Conservation (phyloP, 2,888 invertebrate species). For the Erannis defoliaria region DNA sequence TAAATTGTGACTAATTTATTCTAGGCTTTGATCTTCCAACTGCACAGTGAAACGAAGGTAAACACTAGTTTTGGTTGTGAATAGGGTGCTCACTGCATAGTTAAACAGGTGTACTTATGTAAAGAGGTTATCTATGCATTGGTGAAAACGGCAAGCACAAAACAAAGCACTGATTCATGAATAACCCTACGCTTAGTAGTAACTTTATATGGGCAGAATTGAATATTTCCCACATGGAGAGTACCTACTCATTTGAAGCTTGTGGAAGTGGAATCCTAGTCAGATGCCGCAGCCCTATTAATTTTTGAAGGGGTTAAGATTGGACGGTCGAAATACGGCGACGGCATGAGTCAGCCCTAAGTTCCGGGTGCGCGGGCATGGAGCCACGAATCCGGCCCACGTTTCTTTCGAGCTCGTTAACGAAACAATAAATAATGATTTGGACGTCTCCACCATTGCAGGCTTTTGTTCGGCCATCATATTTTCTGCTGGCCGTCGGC, state of each 20-base stretch:
- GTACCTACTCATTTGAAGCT: conserved; percentile 19
- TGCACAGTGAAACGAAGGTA: conserved; percentile 12
- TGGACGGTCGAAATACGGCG: conserved; percentile 56
- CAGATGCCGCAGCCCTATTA: conserved; percentile 24
- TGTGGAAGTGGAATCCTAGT: conserved; percentile 9
- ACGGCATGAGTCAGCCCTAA: conserved; percentile 57
- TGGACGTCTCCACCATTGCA: conserved; percentile 70
- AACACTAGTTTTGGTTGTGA: conserved; percentile 16
- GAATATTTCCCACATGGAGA: conserved; percentile 31
- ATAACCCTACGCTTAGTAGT: conserved; percentile 16
- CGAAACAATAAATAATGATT: conserved; percentile 84
- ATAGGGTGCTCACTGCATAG: conserved; percentile 21
- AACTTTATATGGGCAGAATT: conserved; percentile 13
- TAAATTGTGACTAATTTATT: conserved; percentile 1
- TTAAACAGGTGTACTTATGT: conserved; percentile 33
- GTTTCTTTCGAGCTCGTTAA: conserved; percentile 78
- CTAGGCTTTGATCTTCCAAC: not conserved
- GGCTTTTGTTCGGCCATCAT: conserved; percentile 73
- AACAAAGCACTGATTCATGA: conserved; percentile 22
- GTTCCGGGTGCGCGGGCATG: conserved; percentile 56
- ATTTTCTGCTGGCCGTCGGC: conserved; percentile 66
- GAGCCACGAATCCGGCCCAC: conserved; percentile 63
- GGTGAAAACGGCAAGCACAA: conserved; percentile 22
- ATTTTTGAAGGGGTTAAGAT: conserved; percentile 48
- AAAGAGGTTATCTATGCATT: conserved; percentile 27